Evolutionary conservation across 2,797 vertebrate genomes (phyloP).

Genomic region (Anabas testudineus): DNA sequence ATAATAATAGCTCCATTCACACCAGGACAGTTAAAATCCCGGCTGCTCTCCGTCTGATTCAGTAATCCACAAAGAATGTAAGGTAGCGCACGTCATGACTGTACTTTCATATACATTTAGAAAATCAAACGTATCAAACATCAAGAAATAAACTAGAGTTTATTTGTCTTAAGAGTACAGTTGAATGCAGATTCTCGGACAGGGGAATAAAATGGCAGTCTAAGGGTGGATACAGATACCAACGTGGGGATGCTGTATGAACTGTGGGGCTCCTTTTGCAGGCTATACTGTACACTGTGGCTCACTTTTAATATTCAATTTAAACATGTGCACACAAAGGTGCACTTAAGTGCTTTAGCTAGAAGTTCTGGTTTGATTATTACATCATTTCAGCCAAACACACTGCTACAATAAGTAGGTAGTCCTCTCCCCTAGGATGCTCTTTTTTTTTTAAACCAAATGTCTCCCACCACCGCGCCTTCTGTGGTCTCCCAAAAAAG

Average conservation of each 20-base stretch:
- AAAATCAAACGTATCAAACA: neutral
- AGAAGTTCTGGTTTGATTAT: neutral
- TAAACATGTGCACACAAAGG: neutral
- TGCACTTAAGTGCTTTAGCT: neutral
- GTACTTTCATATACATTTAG: neutral
- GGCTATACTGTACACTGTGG: neutral
- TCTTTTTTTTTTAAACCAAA: neutral
- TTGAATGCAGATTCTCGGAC: neutral
- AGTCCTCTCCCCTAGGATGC: neutral
- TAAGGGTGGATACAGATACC: neutral
- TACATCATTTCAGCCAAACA: neutral
- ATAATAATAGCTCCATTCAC: slow-evolving; percentile 64
- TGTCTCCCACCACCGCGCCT: neutral
- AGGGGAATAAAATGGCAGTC: neutral
- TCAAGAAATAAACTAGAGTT: too few relatives aligned
- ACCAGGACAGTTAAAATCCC: slow-evolving; percentile 56
- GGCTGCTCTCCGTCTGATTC: slow-evolving; percentile 43
- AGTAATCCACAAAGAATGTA: slow-evolving; percentile 47
- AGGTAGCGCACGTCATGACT: neutral
- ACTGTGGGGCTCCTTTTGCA: too few relatives aligned
- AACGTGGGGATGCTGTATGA: neutral
- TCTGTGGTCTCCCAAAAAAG: slow-evolving; percentile 15
- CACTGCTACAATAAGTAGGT: neutral
- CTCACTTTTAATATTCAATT: neutral
- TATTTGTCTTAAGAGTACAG: neutral